Conservation (phyloP, 2,888 invertebrate genomes). For the Dynastes hyllus region DNA sequence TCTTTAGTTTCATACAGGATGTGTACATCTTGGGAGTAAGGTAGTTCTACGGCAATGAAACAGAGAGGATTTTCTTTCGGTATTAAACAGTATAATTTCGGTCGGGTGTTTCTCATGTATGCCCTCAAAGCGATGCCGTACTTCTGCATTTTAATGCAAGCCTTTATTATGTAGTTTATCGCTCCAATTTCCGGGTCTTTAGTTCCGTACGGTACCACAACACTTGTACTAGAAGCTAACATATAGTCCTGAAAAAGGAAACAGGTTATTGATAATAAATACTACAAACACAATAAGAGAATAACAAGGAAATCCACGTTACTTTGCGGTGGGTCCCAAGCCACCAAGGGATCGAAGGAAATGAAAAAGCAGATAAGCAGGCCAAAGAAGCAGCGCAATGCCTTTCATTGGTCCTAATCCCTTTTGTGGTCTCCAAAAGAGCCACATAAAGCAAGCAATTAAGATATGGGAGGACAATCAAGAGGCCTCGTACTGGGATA, state of each 20-base stretch:
- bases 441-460: too few relatives aligned
- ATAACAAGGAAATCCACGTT: too few relatives aligned
- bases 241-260: conserved; percentile 24
- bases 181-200: conserved; percentile 22
- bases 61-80: conserved; percentile 33
- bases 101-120: conserved; percentile 45
- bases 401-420: too few relatives aligned
- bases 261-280: neutral
- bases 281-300: too few relatives aligned
- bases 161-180: conserved; percentile 43
- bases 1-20: conserved; percentile 33
- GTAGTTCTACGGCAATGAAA: conserved; percentile 45
- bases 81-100: conserved; percentile 47
- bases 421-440: too few relatives aligned
- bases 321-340: too few relatives aligned
- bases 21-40: conserved; percentile 45
- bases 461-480: too few relatives aligned
- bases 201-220: conserved; percentile 15
- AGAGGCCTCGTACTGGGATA: too few relatives aligned
- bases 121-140: conserved; percentile 47
- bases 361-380: too few relatives aligned
- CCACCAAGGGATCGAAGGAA: too few relatives aligned
- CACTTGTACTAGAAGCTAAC: conserved; percentile 28
- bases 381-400: too few relatives aligned
- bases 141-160: conserved; percentile 29